Conservation (phyloP, 1,140 invertebrate genomes). For the Bombus consobrinus region DNA sequence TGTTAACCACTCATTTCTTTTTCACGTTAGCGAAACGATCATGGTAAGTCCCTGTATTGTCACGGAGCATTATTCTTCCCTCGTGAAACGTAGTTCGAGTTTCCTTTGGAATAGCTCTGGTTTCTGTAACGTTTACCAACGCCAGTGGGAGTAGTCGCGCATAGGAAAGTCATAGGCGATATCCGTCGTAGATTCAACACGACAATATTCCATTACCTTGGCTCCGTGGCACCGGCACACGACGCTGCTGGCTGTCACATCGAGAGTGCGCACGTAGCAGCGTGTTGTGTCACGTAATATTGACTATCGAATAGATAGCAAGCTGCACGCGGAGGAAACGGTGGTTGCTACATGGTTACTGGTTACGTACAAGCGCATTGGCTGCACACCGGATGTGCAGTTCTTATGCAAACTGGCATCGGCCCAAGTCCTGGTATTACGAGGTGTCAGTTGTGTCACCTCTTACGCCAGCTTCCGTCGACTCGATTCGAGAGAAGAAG, state of each 20-base stretch:
- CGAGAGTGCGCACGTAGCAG: conserved; percentile 56
- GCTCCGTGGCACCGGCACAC: conserved; percentile 23
- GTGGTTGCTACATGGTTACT: conserved; percentile 52
- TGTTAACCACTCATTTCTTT: conserved; percentile 24
- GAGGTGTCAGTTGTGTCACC: conserved; percentile 79
- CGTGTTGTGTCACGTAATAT: conserved; percentile 70
- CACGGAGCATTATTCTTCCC: conserved; percentile 23
- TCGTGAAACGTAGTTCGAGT: conserved; percentile 1
- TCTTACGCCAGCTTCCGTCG: conserved; percentile 57
- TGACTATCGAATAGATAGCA: conserved; percentile 73
- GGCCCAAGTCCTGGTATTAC: conserved; percentile 78
- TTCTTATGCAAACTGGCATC: conserved; percentile 81
- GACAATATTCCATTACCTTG: conserved; percentile 66
- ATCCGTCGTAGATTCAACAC: conserved; percentile 39
- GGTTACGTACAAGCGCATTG: conserved; percentile 59
- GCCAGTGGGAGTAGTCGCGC: neutral
- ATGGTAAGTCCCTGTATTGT: neutral
- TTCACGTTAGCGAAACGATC: neutral
- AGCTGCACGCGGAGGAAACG: conserved; percentile 44
- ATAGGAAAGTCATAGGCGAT: conserved; percentile 44
- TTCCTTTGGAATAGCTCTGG: neutral
- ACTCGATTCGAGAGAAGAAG: conserved; percentile 25
- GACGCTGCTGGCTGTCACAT: conserved; percentile 38
- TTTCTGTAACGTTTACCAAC: conserved; percentile 3
- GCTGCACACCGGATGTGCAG: conserved; percentile 72